Evolutionary conservation across 2,797 vertebrate genomes (phyloP).

Genomic region (Mus caroli): DNA sequence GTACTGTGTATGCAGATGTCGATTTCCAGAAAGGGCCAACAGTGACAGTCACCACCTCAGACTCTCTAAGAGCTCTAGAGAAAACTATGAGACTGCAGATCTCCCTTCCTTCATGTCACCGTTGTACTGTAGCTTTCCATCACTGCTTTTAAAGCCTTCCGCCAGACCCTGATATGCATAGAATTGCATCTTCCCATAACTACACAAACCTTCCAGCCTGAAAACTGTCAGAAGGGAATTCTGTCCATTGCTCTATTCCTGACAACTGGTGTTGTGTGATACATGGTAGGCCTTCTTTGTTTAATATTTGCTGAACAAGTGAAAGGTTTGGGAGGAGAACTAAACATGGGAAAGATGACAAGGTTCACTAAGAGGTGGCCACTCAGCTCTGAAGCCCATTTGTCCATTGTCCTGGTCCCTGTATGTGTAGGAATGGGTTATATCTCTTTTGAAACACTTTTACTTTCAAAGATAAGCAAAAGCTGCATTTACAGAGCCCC

Average conservation of each 20-base stretch:
- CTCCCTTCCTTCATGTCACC: neutral
- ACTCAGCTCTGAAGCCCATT: neutral
- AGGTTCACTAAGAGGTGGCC: neutral
- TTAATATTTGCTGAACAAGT: neutral
- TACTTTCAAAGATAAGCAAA: constrained; percentile 13
- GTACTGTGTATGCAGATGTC: neutral
- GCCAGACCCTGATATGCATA: neutral
- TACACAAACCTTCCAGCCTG: neutral
- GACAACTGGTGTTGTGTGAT: neutral
- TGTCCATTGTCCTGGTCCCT: neutral
- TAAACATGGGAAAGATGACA: neutral
- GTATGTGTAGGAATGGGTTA: neutral
- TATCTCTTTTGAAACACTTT: neutral
- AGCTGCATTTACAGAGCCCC: neutral
- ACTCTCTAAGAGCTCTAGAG: neutral
- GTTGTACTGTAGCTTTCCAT: neutral
- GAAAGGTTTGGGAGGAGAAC: neutral
- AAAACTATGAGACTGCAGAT: neutral
- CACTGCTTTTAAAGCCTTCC: neutral
- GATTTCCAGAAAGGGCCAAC: neutral
- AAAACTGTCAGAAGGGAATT: neutral
- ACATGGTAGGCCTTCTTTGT: neutral
- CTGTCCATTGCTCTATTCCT: neutral
- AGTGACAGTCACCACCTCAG: neutral
- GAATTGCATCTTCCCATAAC: neutral